Base-by-base conservation (phyloP, 2,888 invertebrate genomes). In the Scotopteryx bipunctaria region DNA sequence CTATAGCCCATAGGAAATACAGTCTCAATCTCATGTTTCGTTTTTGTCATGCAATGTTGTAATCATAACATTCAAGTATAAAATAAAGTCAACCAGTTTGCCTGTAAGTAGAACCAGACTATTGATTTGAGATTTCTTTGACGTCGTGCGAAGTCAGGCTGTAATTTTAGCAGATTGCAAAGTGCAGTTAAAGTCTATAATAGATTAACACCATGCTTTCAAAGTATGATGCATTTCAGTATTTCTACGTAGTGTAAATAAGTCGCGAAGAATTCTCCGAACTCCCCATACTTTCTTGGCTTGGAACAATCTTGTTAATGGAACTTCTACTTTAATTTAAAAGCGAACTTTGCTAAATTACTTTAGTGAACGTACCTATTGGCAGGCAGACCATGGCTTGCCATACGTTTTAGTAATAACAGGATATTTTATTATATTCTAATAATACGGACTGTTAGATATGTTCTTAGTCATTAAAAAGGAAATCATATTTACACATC, bases 291-390 rank as follows among this genome's bases (percentile, higher is more conserved):
- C 17, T 19, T 41, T 31, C 41, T 42, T 42, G 32, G 41, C 41
- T 42, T 23, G 14, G 14, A 32, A 21, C 38, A 38, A 35, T 48
- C 40, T 33, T 25, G 16, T 19, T 41, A 48, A 48, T 48, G 48
- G 35, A 41, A 48, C 40, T 14, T 11, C 33, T 25, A 38, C 50
- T 50, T 33, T 23, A 38, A 38, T 38, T 50, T 48, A 19, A 14
- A 29, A 44, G 37, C 27, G 19, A 44, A 50, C 29, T 42, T 42
- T 48, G 36, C 36, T 31, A 42, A 40, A 48, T 36, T 35, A 42
- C 29, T 44, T 8, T n/a, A n/a, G n/a, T n/a, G n/a, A n/a, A n/a
- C n/a, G n/a, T n/a, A n/a, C n/a, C n/a, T n/a, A n/a, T n/a, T n/a
- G n/a, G n/a, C n/a, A n/a, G n/a, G n/a, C n/a, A n/a, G n/a, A n/a